Conservation (phyloP, 2,113 vertebrate species). For the Rhipidura dahli region DNA sequence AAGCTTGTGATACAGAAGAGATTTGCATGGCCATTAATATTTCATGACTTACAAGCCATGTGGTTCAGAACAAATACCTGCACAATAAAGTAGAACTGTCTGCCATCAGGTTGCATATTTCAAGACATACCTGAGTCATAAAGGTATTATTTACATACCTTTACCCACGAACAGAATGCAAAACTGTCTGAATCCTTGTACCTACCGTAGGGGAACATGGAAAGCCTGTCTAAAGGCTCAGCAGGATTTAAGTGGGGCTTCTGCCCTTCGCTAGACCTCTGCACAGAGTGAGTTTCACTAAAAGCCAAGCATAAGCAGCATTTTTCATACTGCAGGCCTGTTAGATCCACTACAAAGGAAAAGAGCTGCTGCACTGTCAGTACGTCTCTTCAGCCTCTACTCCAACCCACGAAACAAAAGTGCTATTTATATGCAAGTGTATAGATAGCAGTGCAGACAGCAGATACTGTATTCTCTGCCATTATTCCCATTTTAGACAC, state of each 20-base stretch:
- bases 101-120: neutral
- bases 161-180: neutral
- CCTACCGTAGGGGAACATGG: rapidly evolving
- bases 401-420: neutral
- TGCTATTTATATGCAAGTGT: neutral
- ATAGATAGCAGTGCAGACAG: neutral
- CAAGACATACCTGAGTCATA: neutral
- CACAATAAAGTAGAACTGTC: neutral
- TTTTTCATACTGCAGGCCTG: neutral
- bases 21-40: constrained; percentile 33
- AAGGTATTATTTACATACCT: neutral
- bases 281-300: neutral
- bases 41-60: neutral
- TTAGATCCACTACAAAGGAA: neutral
- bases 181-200: neutral
- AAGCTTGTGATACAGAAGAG: neutral
- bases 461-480: neutral
- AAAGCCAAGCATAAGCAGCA: neutral
- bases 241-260: neutral
- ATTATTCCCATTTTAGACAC: neutral
- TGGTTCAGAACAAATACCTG: constrained; percentile 4
- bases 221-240: neutral
- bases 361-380: neutral
- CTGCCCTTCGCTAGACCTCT: neutral
- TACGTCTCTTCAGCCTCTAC: neutral